Evolutionary conservation across 2,797 vertebrate genomes (phyloP).

Genomic region (Diceros bicornis): DNA sequence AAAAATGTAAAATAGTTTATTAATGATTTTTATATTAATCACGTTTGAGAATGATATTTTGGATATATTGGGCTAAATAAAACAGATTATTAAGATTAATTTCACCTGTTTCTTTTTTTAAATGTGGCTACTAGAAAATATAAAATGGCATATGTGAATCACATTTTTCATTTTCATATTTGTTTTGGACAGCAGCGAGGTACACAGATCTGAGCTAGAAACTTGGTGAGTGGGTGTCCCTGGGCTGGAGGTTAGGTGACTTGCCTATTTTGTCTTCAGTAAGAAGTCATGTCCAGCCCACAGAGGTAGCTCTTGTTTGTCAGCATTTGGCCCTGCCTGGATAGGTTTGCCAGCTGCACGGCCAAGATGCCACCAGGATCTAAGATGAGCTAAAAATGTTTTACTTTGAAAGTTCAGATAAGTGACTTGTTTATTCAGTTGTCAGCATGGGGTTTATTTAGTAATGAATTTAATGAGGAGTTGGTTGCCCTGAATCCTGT

Average conservation of each 20-base stretch:
- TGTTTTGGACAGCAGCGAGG: neutral
- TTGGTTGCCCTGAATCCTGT: neutral
- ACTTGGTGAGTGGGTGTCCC: neutral
- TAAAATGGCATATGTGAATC: neutral
- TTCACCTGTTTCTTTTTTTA: neutral
- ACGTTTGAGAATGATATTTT: neutral
- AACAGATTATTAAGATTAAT: conserved; percentile 18
- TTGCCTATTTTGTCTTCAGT: conserved; percentile 13
- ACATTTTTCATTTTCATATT: neutral
- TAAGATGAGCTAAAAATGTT: conserved; percentile 44
- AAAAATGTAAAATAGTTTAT: neutral
- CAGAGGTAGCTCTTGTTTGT: conserved; percentile 29
- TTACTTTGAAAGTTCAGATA: conserved; percentile 56
- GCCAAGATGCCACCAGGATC: neutral
- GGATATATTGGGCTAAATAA: neutral
- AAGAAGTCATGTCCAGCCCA: neutral
- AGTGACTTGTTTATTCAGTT: conserved; percentile 15
- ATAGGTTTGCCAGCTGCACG: conserved; percentile 30
- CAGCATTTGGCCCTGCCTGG: neutral
- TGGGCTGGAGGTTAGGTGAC: neutral
- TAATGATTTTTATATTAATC: neutral
- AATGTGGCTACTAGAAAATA: neutral
- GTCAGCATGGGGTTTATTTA: conserved; percentile 4
- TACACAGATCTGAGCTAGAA: neutral
- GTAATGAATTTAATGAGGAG: conserved; percentile 30